Base-by-base conservation (phyloP, 2,797 vertebrate genomes). In the Taeniopygia guttata region DNA sequence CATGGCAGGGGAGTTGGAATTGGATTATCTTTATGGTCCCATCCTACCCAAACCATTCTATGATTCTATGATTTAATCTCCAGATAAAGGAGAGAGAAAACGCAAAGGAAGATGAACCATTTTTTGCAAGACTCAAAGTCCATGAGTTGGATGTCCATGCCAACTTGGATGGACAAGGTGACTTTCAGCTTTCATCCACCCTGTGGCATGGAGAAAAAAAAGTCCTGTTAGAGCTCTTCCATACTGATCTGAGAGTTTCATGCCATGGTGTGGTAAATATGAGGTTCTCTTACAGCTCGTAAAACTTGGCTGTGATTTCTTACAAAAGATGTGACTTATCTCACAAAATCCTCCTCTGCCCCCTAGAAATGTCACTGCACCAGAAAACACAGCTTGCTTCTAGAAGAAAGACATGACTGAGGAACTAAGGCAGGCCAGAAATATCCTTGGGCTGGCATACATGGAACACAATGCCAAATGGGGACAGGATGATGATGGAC, bases 321-420 rank as follows among this genome's bases (percentile, higher is more conserved):
- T 54, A 52, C 40, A 42, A 63, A 78, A 90, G 10, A 58, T 55
- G 32, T 49, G n/a, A 66, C 46, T 84, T 90, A 68, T 45, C 63
- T 84, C 70, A 90, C 16, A 82, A 76, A 91, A 91, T 63, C 52
- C 55, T 87, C 48, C 36, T 25, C 73, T 69, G 40, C 36, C 67
- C 55, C 51, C n/a, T 16, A 59, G 72, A 92, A 92, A 89, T 79
- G 60, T 68, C 89, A 90, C 55, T 63, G 52, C 68, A 92, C 6
- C 52, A 91, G 78, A 70, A 96, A 92, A 72, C 43, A 84, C 48
- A 77, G 75, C 52, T 84, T 94, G 74, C 40, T 89, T 84, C 73
- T 49, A 43, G 36, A 62, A 85, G 60, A 80, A 64, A 64, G 42
- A 70, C 56, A 56, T 9, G 52, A 84, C 48, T 70, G 45, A 67